Evolutionary conservation across 2,888 invertebrate genomes (phyloP).

Genomic region (Stegophylla sp.): DNA sequence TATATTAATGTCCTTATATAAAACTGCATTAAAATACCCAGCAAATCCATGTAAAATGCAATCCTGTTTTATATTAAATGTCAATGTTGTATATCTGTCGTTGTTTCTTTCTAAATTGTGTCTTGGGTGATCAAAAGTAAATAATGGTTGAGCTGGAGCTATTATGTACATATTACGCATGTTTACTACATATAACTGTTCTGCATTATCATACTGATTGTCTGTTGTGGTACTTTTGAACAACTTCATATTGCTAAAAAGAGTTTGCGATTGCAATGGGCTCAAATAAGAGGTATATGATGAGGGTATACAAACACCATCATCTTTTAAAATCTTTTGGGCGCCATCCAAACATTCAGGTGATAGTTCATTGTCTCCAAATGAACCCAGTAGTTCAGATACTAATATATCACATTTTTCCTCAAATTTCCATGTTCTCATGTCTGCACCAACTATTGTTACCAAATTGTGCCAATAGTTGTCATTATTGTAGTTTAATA

Average conservation of each 20-base stretch:
- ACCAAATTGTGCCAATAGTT: slow-evolving; percentile 81
- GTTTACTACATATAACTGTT: slow-evolving; percentile 92
- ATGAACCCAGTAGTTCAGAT: slow-evolving; percentile 94
- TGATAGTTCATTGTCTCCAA: slow-evolving; percentile 98
- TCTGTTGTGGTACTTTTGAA: slow-evolving; percentile 61
- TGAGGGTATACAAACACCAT: slow-evolving; percentile 89
- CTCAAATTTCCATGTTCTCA: slow-evolving; percentile 81
- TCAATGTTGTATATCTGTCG: slow-evolving; percentile 73
- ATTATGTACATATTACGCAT: slow-evolving; percentile 84
- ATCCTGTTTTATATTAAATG: slow-evolving; percentile 76
- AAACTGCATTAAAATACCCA: slow-evolving; percentile 89
- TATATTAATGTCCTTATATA: slow-evolving; percentile 83
- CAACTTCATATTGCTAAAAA: slow-evolving; percentile 74
- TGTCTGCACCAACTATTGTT: slow-evolving; percentile 82
- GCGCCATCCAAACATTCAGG: slow-evolving; percentile 98
- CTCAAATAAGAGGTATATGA: slow-evolving; percentile 89
- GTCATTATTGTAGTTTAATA: slow-evolving; percentile 66
- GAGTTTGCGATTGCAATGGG: slow-evolving; percentile 89
- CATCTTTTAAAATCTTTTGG: slow-evolving; percentile 81
- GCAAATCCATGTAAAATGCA: slow-evolving; percentile 91
- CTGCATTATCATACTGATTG: slow-evolving; percentile 65
- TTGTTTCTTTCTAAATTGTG: slow-evolving; percentile 72
- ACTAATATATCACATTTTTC: slow-evolving; percentile 94
- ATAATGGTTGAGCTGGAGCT: slow-evolving; percentile 76
- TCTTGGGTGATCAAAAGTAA: slow-evolving; percentile 92